These are phyloP conservation scores for Nerophis lumbriciformis DNA, from an alignment of 2,113 vertebrate genomes.

Conservation along the genomic window DNA sequence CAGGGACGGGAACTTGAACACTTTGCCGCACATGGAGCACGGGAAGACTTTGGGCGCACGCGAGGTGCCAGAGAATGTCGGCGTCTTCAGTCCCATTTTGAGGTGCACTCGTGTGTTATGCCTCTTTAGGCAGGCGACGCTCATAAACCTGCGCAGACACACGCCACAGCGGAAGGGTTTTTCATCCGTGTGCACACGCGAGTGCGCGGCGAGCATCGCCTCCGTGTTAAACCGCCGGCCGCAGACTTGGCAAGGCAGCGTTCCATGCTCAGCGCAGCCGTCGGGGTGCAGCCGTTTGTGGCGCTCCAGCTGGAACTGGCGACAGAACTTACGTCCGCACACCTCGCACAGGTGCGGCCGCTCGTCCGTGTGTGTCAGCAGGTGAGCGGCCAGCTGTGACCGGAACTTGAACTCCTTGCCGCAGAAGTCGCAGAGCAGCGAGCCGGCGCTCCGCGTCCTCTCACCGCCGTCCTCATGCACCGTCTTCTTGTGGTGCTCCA, in stretches of 20 bases:
- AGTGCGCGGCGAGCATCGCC: constrained; percentile 29
- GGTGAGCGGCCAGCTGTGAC: constrained; percentile 54
- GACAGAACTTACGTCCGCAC: constrained; percentile 57
- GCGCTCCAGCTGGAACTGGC: constrained; percentile 52
- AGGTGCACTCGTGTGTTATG: constrained; percentile 49
- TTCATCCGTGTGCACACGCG: constrained; percentile 22
- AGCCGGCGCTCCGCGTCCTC: neutral
- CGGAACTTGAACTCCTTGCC: constrained; percentile 53
- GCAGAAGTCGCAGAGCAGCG: constrained; percentile 55
- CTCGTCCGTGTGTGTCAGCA: constrained; percentile 53
- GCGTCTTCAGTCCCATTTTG: neutral
- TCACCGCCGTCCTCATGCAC: constrained; percentile 9
- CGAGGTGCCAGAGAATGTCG: neutral
- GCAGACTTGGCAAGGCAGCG: constrained; percentile 34
- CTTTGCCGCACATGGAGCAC: constrained; percentile 39
- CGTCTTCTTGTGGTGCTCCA: constrained; percentile 51
- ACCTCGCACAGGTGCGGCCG: constrained; percentile 59
- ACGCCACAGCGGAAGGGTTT: constrained; percentile 37
- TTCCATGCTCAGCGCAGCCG: accelerated
- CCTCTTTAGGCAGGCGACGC: constrained; percentile 44
- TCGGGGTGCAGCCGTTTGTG: constrained; percentile 47
- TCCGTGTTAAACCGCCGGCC: constrained; percentile 39
- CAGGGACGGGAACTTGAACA: constrained; percentile 45
- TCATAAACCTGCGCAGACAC: constrained; percentile 48
- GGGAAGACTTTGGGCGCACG: constrained; percentile 5